Conservation (phyloP, 2,888 invertebrate species). For the Onchidella celtica region DNA sequence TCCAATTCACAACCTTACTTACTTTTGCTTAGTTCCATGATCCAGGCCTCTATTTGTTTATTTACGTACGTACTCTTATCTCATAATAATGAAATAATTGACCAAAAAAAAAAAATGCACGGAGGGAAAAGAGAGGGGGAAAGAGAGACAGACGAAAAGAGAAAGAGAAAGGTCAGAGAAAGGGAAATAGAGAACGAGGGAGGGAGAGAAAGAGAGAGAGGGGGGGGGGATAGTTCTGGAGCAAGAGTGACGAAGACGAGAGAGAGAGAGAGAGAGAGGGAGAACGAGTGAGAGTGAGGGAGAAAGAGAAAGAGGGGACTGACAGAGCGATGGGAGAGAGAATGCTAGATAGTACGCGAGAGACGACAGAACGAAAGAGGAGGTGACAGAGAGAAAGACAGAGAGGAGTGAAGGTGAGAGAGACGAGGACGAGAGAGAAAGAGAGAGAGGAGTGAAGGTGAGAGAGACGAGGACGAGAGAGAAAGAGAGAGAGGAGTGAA, state of each 20-base stretch:
- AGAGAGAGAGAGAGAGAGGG: constrained; percentile 31
- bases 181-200: background rate
- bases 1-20: no score
- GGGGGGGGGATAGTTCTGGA: background rate
- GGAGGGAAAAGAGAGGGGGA: constrained; percentile 2
- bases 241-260: background rate
- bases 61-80: background rate
- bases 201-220: background rate
- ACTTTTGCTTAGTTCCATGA: no score
- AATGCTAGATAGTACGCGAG: no score
- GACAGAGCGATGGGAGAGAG: background rate
- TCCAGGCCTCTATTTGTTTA: background rate
- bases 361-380: no score
- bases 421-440: no score
- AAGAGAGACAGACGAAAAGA: no score
- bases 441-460: no score
- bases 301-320: no score
- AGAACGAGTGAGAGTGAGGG: background rate
- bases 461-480: no score
- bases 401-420: no score
- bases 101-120: background rate
- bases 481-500: no score
- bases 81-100: background rate
- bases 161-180: background rate
- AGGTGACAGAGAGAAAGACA: no score